phyloP scores from a whole-genome alignment of 1,140 invertebrate genomes.

The Charaxes varanes region DNA sequence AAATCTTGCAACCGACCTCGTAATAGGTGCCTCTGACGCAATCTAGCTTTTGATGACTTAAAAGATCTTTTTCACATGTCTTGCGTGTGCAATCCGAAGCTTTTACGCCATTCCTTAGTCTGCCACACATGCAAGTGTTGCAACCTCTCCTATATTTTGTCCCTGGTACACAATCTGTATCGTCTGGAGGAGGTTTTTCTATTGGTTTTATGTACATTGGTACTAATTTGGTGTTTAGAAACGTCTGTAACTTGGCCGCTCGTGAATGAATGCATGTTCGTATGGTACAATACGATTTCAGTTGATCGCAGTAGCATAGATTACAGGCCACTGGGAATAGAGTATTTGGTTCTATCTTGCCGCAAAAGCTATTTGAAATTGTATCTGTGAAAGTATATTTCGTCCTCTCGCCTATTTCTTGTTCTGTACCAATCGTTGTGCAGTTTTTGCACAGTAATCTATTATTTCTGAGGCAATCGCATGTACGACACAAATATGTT shows the following conservation, averaged over 20 bases:
- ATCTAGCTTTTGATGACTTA: slow-evolving; percentile 14
- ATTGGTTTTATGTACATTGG: slow-evolving; percentile 1
- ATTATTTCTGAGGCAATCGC: no score
- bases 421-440: background rate
- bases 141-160: slow-evolving; percentile 35
- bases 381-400: no score
- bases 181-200: slow-evolving; percentile 18
- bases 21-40: slow-evolving; percentile 36
- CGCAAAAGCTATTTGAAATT: no score
- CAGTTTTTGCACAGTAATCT: no score
- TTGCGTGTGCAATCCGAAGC: slow-evolving; percentile 29
- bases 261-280: no score
- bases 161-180: slow-evolving; percentile 30
- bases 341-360: no score
- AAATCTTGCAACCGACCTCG: slow-evolving; percentile 37
- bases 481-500: no score
- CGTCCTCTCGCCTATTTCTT: no score
- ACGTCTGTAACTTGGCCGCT: no score
- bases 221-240: no score
- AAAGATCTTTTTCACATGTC: background rate
- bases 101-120: slow-evolving; percentile 21
- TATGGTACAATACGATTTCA: background rate
- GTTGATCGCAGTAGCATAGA: no score
- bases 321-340: no score
- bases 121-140: slow-evolving; percentile 39